Evolutionary conservation across 1,140 invertebrate species (phyloP).

Genomic region (Pseudobourletiella spinata): DNA sequence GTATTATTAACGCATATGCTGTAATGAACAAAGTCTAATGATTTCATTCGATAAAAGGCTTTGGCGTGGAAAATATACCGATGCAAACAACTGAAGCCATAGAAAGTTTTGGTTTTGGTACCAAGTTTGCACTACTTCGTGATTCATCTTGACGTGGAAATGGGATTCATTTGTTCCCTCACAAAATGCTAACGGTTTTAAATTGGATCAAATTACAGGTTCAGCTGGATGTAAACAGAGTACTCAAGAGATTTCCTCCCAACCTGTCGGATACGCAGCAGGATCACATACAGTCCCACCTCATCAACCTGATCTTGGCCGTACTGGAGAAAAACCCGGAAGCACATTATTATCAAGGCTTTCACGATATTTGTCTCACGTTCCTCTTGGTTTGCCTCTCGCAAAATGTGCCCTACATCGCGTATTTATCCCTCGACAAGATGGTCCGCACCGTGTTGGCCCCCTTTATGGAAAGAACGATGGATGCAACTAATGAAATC

Average conservation of each 20-base stretch:
- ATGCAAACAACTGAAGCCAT: too few relatives aligned
- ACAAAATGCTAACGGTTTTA: background rate
- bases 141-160: background rate
- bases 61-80: too few relatives aligned
- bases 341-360: slow-evolving; percentile 35
- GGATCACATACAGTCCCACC: slow-evolving; percentile 26
- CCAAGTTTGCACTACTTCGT: too few relatives aligned
- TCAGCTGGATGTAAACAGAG: slow-evolving; percentile 28
- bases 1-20: too few relatives aligned
- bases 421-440: slow-evolving; percentile 29
- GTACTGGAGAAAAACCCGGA: slow-evolving; percentile 26
- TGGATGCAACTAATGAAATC: slow-evolving; percentile 31
- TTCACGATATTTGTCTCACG: slow-evolving; percentile 35
- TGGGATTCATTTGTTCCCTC: background rate
- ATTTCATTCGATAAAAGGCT: too few relatives aligned
- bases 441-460: slow-evolving; percentile 25
- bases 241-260: slow-evolving; percentile 34
- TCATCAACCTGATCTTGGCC: slow-evolving; percentile 26
- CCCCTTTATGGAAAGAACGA: slow-evolving; percentile 34
- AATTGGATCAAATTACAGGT: slow-evolving; percentile 16
- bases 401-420: slow-evolving; percentile 27
- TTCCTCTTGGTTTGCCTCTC: slow-evolving; percentile 31
- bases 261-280: slow-evolving; percentile 33
- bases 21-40: too few relatives aligned
- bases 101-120: too few relatives aligned